These are phyloP conservation scores for Pelodiscus sinensis DNA, from an alignment of 2,113 vertebrate species.

Conservation along the genomic window DNA sequence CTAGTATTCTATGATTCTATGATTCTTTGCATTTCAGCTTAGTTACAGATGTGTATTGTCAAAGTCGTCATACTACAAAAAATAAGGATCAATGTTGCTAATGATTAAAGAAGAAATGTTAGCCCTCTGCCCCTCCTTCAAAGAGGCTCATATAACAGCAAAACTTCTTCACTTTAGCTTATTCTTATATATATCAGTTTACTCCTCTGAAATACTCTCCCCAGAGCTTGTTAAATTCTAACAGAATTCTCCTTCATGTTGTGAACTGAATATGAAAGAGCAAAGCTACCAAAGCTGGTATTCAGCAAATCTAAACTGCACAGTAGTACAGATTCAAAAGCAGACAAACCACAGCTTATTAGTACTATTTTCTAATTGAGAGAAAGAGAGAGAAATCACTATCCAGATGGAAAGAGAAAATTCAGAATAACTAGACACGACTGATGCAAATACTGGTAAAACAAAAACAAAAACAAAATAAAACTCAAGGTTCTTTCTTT, in stretches of 20 bases:
- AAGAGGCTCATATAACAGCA: slow-evolving; percentile 57
- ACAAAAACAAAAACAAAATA: neutral
- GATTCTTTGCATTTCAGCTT: slow-evolving; percentile 3
- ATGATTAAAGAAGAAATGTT: slow-evolving; percentile 26
- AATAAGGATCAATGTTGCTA: neutral
- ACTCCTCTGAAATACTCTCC: slow-evolving; percentile 70
- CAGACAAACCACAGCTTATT: slow-evolving; percentile 60
- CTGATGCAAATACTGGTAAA: slow-evolving; percentile 32
- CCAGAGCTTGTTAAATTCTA: slow-evolving; percentile 68
- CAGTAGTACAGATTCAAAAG: slow-evolving; percentile 48
- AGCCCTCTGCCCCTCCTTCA: slow-evolving; percentile 26
- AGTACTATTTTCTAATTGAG: slow-evolving; percentile 59
- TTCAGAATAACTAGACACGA: neutral
- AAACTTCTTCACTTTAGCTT: slow-evolving; percentile 63
- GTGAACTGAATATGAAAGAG: slow-evolving; percentile 65
- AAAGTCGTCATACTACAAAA: neutral
- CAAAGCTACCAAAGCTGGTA: slow-evolving; percentile 33
- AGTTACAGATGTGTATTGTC: neutral
- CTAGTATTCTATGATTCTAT: too few species aligned
- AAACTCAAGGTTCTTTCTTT: neutral
- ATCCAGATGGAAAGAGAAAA: neutral
- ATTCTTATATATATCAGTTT: slow-evolving; percentile 71
- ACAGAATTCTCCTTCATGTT: slow-evolving; percentile 62
- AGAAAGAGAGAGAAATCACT: neutral
- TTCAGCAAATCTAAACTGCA: slow-evolving; percentile 63